A percentile compares a stretch with the other conserved stretches of the same genome.
phyloP scores from a whole-genome alignment of 2,888 invertebrate genomes.

The Noctua pronuba region DNA sequence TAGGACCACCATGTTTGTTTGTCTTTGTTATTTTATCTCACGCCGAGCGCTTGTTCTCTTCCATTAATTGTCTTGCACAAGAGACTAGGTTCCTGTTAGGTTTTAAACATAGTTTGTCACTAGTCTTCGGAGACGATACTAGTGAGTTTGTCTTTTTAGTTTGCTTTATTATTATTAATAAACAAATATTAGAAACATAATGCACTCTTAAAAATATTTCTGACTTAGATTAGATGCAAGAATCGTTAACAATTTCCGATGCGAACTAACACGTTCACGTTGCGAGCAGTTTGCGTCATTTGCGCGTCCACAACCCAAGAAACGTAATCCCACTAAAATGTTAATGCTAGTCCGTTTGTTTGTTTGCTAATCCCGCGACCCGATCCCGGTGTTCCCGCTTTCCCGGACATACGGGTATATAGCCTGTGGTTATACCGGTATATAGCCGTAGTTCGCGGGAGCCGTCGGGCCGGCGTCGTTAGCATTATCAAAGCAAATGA shows the following conservation, averaged over 20 bases:
- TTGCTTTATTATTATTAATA: background rate
- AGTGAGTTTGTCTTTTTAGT: slow-evolving; percentile 1
- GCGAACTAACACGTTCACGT: slow-evolving; percentile 12
- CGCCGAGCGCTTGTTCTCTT: slow-evolving; percentile 62
- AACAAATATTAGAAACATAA: background rate
- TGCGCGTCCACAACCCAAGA: slow-evolving; percentile 37
- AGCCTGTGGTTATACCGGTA: background rate
- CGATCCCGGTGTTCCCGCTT: slow-evolving; percentile 1
- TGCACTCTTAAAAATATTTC: background rate
- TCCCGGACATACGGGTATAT: slow-evolving; percentile 7
- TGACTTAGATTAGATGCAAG: background rate
- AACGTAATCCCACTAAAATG: slow-evolving; percentile 63
- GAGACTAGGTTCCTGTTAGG: slow-evolving; percentile 2
- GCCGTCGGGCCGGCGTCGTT: slow-evolving; percentile 38
- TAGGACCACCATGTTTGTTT: slow-evolving; percentile 68
- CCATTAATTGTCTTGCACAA: slow-evolving; percentile 45
- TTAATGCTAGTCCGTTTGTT: slow-evolving; percentile 63
- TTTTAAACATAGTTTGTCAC: slow-evolving; percentile 3
- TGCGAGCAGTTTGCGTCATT: slow-evolving; percentile 32
- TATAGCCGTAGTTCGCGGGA: background rate
- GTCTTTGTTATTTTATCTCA: slow-evolving; percentile 71
- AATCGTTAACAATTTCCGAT: background rate
- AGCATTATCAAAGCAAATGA: slow-evolving; percentile 56
- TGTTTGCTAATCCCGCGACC: slow-evolving; percentile 53
- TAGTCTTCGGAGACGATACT: background rate